Conservation (phyloP, 2,797 vertebrate species). For the Microctenopoma stevenorrisi region DNA sequence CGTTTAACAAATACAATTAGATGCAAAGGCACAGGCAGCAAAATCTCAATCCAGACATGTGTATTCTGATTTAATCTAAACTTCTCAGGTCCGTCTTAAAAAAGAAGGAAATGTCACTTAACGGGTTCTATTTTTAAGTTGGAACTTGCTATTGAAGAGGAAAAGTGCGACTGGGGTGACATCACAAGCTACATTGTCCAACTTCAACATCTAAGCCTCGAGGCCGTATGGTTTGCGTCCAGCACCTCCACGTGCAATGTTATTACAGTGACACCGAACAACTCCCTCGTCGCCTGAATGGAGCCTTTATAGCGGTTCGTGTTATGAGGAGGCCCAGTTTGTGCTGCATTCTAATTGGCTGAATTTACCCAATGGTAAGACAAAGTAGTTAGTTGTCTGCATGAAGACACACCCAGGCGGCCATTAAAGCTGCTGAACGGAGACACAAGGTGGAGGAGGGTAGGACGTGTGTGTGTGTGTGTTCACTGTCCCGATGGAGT, state of each 20-base stretch:
- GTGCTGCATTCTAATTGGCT: conserved; percentile 55
- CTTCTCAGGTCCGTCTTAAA: background rate
- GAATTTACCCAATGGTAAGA: conserved; percentile 56
- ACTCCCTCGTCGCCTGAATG: conserved; percentile 65
- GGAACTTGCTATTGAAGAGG: conserved; percentile 3
- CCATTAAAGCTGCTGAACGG: conserved; percentile 34
- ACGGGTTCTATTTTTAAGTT: conserved; percentile 9
- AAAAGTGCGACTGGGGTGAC: conserved; percentile 20
- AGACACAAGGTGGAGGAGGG: conserved; percentile 22
- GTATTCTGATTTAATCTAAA: background rate
- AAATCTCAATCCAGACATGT: background rate
- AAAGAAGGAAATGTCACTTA: background rate
- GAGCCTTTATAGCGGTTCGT: conserved; percentile 63
- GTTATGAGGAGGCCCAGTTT: conserved; percentile 46
- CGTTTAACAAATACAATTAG: background rate
- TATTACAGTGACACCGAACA: conserved; percentile 56
- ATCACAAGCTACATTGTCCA: conserved; percentile 29
- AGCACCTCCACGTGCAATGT: conserved; percentile 30
- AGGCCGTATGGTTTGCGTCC: conserved; percentile 31
- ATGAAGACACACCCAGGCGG: conserved; percentile 35
- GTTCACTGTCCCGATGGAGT: conserved; percentile 10
- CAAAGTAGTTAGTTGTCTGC: conserved; percentile 41
- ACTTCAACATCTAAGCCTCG: conserved; percentile 38
- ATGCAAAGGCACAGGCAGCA: no score
- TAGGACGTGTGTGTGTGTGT: background rate